Conservation (phyloP, 2,888 invertebrate genomes). For the Stenurella melanura region DNA sequence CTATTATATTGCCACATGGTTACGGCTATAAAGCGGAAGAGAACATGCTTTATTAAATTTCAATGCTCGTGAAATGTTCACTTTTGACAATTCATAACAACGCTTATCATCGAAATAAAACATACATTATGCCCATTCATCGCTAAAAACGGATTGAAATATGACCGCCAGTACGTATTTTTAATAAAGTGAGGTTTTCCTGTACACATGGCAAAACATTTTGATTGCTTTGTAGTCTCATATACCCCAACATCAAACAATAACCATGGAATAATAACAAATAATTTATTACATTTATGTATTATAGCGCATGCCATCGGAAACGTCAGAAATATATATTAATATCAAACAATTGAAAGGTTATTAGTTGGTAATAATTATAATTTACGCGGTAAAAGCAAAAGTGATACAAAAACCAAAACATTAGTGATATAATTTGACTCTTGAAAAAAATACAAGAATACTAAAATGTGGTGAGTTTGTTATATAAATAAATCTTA, state of each 20-base stretch:
- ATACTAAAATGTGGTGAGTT: too few species aligned
- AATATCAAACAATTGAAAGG: too few species aligned
- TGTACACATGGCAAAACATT: not conserved
- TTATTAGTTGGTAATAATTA: too few species aligned
- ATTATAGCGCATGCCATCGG: too few species aligned
- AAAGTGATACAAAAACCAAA: too few species aligned
- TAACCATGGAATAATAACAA: too few species aligned
- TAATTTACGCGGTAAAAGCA: too few species aligned
- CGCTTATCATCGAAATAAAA: not conserved
- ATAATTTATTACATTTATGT: too few species aligned
- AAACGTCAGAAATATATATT: too few species aligned
- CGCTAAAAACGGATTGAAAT: slow-evolving; percentile 18
- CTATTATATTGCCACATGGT: slow-evolving; percentile 11
- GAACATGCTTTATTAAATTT: slow-evolving; percentile 29
- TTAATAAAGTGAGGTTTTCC: not conserved
- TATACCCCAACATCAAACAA: not conserved
- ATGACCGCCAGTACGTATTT: not conserved
- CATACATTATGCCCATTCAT: not conserved
- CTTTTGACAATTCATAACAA: slow-evolving; percentile 18
- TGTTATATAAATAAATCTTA: too few species aligned
- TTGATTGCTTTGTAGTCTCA: not conserved
- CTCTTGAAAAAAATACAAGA: too few species aligned
- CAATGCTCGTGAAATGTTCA: slow-evolving; percentile 9
- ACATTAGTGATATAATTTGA: too few species aligned
- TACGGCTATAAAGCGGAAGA: slow-evolving; percentile 2